These are phyloP conservation scores for Gymnoscelis rufifasciata DNA, from an alignment of 2,888 invertebrate species.

Conservation along the genomic window DNA sequence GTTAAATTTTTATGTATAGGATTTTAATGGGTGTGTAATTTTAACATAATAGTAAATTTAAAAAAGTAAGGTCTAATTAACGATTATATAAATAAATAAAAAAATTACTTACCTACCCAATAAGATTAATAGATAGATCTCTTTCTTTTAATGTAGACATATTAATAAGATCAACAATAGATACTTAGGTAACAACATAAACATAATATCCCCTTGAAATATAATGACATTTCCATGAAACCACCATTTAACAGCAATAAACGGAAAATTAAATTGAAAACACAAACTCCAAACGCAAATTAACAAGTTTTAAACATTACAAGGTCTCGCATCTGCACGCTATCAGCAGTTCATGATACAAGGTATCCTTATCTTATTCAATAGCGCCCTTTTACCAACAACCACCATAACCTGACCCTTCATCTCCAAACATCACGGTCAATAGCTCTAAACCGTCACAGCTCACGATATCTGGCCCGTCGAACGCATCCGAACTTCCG, in stretches of 20 bases:
- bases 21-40: neutral
- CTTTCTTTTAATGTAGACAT: no score
- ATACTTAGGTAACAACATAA: no score
- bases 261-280: conserved; percentile 13
- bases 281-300: conserved; percentile 19
- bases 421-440: neutral
- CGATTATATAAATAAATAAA: no score
- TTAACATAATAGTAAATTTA: no score
- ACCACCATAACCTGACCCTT: conserved; percentile 45
- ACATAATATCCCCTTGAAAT: no score
- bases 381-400: conserved; percentile 48
- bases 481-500: conserved; percentile 35
- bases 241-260: conserved; percentile 1
- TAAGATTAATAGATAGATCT: no score
- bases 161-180: no score
- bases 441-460: conserved; percentile 22
- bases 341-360: conserved; percentile 57
- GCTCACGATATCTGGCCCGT: conserved; percentile 43
- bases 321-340: conserved; percentile 41
- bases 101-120: no score
- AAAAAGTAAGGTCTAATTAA: no score
- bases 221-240: no score
- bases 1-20: neutral
- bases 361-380: conserved; percentile 62
- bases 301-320: conserved; percentile 34